Evolutionary conservation across 2,888 invertebrate species (phyloP).

Genomic region (Homarus gammarus): DNA sequence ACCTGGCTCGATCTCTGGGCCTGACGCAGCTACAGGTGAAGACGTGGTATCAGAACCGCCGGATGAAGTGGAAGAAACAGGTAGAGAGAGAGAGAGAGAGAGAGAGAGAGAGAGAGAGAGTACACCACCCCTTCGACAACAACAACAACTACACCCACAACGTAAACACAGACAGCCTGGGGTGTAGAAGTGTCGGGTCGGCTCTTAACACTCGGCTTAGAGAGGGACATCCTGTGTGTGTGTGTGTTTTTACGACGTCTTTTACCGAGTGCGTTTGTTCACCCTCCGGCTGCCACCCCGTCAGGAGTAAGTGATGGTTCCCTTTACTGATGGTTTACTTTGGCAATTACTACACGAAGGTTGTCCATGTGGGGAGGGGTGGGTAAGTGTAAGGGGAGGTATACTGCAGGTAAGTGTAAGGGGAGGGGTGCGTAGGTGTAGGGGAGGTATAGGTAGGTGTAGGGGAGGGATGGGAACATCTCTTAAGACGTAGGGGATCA

Average conservation of each 20-base stretch:
- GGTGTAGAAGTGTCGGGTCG: neutral
- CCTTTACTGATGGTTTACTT: neutral
- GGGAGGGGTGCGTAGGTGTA: too few relatives aligned
- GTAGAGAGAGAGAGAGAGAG: conserved; percentile 76
- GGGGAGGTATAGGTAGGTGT: neutral
- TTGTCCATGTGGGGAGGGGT: neutral
- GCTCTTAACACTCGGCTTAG: neutral
- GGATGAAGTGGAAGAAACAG: conserved; percentile 81
- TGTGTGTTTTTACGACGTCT: neutral
- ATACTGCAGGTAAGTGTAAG: neutral
- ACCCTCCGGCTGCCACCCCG: neutral
- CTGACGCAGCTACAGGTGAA: conserved; percentile 81
- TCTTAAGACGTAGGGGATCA: too few relatives aligned
- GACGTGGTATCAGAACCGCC: conserved; percentile 81
- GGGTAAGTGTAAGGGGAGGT: neutral
- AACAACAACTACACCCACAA: conserved; percentile 18
- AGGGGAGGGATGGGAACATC: too few relatives aligned
- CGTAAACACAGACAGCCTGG: neutral
- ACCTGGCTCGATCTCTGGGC: conserved; percentile 79
- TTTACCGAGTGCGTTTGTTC: neutral
- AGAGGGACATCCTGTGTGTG: conserved; percentile 9
- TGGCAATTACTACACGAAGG: neutral
- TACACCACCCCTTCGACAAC: neutral
- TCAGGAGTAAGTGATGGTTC: neutral
- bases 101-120: conserved; percentile 14